Base-by-base conservation (phyloP, 2,888 invertebrate genomes). In the Tetramorium bicarinatum region DNA sequence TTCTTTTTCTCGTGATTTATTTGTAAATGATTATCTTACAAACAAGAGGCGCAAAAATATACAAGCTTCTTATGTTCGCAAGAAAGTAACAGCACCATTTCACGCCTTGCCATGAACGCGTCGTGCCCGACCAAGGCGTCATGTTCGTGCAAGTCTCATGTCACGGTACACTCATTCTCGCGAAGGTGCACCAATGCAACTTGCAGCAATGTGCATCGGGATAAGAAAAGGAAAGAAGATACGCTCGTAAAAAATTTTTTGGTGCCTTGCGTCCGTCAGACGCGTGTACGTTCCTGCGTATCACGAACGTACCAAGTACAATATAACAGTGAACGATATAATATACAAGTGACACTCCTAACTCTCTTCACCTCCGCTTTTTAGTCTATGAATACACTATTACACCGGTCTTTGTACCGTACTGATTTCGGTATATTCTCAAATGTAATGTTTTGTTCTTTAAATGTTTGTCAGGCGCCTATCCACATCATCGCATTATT, bases 31-130 rank as follows among this genome's bases (percentile, higher is more conserved):
- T 93, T 91, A 92, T 93, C 90, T 93, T 94, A 94, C 93, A 94
- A 94, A 94, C 92, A 93, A 93, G 93, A 92, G 93, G 91, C 93
- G 93, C 93, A 93, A 94, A 94, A 93, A 94, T 92, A 93, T 94
- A 94, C 93, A 93, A 93, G 93, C 93, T 93, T 91, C 88, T 92
- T 92, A 91, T 91, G 91, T 91, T 90, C 91, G 91, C 92, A 92
- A 91, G 92, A 92, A 92, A 93, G 92, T 93, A 93, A 93, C 93
- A 93, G 93, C 93, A 93, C 93, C 92, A 92, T 93, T 91, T 91
- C 91, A 90, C 87, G 91, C 87, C 91, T 88, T 83, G 88, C 86
- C 86, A 77, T 83, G 84, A 87, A 85, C 87, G 83, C 64, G 64
- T 84, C 56, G 47, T 81, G 76, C 52, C 62, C 59, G 81, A 82